Evolutionary conservation across 2,113 vertebrate genomes (phyloP).

Genomic region (Rhynchomys soricoides): DNA sequence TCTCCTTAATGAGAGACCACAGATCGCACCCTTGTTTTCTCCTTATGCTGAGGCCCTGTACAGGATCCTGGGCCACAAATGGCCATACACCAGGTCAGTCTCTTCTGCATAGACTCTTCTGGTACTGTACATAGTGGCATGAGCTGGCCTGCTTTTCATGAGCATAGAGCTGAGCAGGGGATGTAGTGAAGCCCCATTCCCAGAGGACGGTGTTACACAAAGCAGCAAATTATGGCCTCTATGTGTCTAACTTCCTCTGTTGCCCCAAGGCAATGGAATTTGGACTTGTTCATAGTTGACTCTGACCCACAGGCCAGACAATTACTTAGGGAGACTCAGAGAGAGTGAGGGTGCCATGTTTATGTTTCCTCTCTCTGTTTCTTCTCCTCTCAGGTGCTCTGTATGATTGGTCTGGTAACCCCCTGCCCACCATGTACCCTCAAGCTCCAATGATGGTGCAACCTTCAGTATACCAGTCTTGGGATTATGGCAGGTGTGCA

Average conservation of each 20-base stretch:
- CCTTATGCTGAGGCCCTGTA: not conserved
- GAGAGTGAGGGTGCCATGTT: no score
- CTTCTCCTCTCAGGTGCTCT: not conserved
- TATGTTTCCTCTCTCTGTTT: not conserved
- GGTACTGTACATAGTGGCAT: not conserved
- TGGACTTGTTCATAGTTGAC: not conserved
- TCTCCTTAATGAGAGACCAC: not conserved
- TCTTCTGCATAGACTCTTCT: not conserved
- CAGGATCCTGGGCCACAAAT: not conserved
- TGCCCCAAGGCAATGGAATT: not conserved
- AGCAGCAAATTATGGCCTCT: no score
- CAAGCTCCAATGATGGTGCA: not conserved
- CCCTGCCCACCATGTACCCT: rapidly evolving
- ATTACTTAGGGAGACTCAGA: not conserved
- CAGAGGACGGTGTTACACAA: not conserved
- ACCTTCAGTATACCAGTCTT: not conserved
- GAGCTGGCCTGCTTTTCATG: not conserved
- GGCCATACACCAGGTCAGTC: not conserved
- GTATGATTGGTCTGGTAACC: not conserved
- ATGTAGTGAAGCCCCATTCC: not conserved
- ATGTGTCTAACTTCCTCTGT: not conserved
- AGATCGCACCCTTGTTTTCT: not conserved
- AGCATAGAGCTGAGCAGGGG: not conserved
- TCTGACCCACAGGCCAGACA: not conserved
- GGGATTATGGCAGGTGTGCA: not conserved